Conservation (phyloP, 2,888 invertebrate genomes). For the Acrobeloides nanus region DNA sequence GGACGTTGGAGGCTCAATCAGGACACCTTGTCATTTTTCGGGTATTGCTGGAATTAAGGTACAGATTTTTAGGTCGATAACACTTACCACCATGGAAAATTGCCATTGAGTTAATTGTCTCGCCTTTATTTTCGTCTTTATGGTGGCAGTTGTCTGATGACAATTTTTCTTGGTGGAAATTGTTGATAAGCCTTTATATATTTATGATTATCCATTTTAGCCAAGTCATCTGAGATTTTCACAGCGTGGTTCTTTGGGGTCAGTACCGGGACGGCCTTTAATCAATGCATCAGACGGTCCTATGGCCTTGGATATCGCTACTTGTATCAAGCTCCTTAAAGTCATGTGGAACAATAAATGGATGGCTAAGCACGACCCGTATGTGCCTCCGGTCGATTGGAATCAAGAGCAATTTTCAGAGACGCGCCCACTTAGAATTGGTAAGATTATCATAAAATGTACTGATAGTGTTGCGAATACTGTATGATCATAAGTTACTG, state of each 20-base stretch:
- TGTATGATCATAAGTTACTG: no score
- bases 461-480: no score
- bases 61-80: slow-evolving; percentile 1
- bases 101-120: no score
- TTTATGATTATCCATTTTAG: slow-evolving; percentile 10
- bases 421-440: slow-evolving; percentile 10
- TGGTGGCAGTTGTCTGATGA: no score
- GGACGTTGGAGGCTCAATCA: slow-evolving; percentile 58
- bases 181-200: no score
- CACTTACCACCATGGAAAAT: no score
- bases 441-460: no score
- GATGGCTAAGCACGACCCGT: slow-evolving; percentile 33
- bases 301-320: slow-evolving; percentile 32
- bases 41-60: slow-evolving; percentile 55
- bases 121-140: no score
- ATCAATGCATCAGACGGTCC: slow-evolving; percentile 44
- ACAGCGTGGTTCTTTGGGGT: slow-evolving; percentile 30
- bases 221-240: slow-evolving; percentile 38
- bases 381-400: slow-evolving; percentile 39
- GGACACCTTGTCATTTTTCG: slow-evolving; percentile 57
- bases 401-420: slow-evolving; percentile 22
- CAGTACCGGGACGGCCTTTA: slow-evolving; percentile 41
- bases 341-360: slow-evolving; percentile 30
- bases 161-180: no score
- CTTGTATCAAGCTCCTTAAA: slow-evolving; percentile 29